These are phyloP conservation scores for Neocloeon triangulifer DNA, from an alignment of 1,140 invertebrate species.

Conservation along the genomic window DNA sequence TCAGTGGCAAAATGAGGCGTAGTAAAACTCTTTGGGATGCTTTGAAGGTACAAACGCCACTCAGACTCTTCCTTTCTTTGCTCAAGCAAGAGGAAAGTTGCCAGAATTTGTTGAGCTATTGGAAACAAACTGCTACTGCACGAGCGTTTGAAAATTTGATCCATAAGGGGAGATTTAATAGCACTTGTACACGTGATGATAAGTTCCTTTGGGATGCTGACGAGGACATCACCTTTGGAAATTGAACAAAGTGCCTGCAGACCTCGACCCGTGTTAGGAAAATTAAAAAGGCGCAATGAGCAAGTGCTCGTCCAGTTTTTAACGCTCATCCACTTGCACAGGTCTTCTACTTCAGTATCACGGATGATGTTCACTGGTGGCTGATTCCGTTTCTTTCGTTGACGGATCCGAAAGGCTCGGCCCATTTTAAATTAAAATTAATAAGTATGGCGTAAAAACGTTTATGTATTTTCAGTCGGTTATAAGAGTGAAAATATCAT, in stretches of 20 bases:
- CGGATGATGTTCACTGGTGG: constrained; percentile 16
- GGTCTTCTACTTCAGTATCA: constrained; percentile 16
- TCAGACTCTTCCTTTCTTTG: constrained; percentile 17
- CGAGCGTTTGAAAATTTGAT: too few relatives aligned
- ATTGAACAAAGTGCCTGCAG: constrained; percentile 28
- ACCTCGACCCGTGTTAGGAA: constrained; percentile 29
- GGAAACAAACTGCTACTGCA: too few relatives aligned
- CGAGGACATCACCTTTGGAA: constrained; percentile 21
- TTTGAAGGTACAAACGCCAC: constrained; percentile 28
- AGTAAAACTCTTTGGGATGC: constrained; percentile 27
- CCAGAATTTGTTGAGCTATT: constrained; percentile 24
- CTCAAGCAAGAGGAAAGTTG: constrained; percentile 34
- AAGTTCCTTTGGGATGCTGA: constrained; percentile 28
- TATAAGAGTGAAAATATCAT: background rate
- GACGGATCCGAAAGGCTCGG: too few relatives aligned
- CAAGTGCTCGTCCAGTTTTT: constrained; percentile 18
- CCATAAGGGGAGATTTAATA: too few relatives aligned
- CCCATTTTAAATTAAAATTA: too few relatives aligned
- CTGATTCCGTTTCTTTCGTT: too few relatives aligned
- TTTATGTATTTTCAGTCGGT: background rate
- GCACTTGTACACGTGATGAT: too few relatives aligned
- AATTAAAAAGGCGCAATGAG: constrained; percentile 20
- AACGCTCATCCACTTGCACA: constrained; percentile 21
- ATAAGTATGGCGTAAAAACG: too few relatives aligned
- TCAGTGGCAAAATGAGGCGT: constrained; percentile 22